Percentiles rank a stretch among this genome's conserved stretches.
Conservation (phyloP, 2,888 invertebrate genomes). For the Schrankia costaestrigalis region DNA sequence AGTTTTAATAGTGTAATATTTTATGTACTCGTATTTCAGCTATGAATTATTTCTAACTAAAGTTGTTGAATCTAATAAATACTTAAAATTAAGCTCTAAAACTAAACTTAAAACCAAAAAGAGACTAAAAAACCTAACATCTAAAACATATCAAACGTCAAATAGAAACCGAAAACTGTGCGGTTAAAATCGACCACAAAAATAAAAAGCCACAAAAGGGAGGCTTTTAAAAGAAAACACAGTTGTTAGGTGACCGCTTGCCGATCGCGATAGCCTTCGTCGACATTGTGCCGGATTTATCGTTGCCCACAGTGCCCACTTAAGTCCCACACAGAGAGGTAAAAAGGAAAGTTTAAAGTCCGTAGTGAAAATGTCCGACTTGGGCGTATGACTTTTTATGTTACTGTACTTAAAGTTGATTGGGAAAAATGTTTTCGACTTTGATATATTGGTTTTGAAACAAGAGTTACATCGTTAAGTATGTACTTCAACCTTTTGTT, state of each 20-base stretch:
- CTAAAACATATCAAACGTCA: constrained; percentile 25
- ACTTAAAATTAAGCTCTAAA: no score
- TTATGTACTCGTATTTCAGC: background rate
- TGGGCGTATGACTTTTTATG: constrained; percentile 23
- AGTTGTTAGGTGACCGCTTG: constrained; percentile 34
- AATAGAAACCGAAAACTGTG: constrained; percentile 18
- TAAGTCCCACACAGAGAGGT: constrained; percentile 31
- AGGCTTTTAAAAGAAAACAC: constrained; percentile 38
- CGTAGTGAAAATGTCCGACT: constrained; percentile 21
- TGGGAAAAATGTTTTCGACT: constrained; percentile 13
- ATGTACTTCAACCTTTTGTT: no score
- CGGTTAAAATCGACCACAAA: constrained; percentile 29
- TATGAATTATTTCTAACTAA: background rate
- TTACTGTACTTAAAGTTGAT: constrained; percentile 7
- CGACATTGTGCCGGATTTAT: constrained; percentile 39
- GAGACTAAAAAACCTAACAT: constrained; percentile 18
- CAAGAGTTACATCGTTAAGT: background rate
- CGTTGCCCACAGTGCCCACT: constrained; percentile 31
- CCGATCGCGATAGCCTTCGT: constrained; percentile 37
- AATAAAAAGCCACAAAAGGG: constrained; percentile 29
- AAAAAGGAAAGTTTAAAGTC: constrained; percentile 40
- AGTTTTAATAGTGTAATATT: background rate
- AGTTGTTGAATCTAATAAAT: no score
- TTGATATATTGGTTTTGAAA: background rate
- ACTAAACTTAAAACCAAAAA: constrained; percentile 16